A percentile compares a stretch with the other conserved stretches of the same genome.
These are phyloP conservation scores for Fregata magnificens DNA, from an alignment of 2,113 vertebrate species.

Conservation along the genomic window DNA sequence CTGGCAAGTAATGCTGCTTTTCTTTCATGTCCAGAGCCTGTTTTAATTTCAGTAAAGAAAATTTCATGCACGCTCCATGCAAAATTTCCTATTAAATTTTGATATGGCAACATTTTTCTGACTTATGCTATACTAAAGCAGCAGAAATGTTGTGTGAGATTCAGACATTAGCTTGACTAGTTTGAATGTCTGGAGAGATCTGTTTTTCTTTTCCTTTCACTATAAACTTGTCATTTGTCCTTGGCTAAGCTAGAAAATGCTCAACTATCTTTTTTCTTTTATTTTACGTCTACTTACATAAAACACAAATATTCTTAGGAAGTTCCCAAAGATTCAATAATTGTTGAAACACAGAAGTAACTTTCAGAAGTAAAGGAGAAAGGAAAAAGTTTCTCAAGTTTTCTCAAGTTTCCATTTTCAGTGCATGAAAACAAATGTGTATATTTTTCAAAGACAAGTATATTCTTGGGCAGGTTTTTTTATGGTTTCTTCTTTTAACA, in stretches of 20 bases:
- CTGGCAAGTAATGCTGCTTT: neutral
- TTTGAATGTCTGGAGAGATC: neutral
- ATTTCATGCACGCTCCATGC: neutral
- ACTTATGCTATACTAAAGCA: neutral
- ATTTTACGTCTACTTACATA: neutral
- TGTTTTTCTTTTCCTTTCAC: neutral
- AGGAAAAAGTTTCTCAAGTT: neutral
- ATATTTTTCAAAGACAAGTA: neutral
- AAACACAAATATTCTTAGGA: neutral
- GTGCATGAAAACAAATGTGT: neutral
- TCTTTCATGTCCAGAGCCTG: neutral
- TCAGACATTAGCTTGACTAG: neutral
- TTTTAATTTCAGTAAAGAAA: neutral
- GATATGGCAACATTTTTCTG: neutral
- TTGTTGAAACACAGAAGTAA: neutral
- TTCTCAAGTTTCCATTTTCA: neutral
- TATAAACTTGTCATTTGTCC: neutral
- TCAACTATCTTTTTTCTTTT: neutral
- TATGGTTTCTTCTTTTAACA: neutral
- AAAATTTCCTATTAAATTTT: neutral
- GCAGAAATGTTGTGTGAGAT: neutral
- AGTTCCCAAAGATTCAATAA: neutral
- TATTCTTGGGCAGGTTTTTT: neutral
- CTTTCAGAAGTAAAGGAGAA: neutral
- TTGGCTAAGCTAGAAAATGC: neutral